A percentile compares a stretch with the other conserved stretches of the same genome.
Conservation (phyloP, 1,140 invertebrate genomes). For the Meloidogyne floridensis region DNA sequence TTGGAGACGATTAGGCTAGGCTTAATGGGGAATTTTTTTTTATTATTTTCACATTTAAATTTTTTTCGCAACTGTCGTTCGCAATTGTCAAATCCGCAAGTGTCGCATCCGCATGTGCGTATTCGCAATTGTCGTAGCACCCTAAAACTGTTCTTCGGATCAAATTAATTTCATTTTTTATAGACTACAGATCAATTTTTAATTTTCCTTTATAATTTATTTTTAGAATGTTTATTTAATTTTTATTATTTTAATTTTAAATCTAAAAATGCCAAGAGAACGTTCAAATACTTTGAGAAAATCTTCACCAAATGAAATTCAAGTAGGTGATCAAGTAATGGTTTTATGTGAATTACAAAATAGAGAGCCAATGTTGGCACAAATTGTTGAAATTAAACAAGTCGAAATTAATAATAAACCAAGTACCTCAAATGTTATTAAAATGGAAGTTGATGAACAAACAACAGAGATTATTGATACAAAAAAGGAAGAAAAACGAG, state of each 20-base stretch:
- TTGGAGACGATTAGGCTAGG: too few relatives aligned
- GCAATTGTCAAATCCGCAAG: too few relatives aligned
- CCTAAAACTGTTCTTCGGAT: too few relatives aligned
- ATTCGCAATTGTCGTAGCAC: too few relatives aligned
- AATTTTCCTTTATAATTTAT: background rate
- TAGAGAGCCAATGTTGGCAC: slow-evolving; percentile 13
- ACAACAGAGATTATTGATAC: background rate
- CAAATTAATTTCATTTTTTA: too few relatives aligned
- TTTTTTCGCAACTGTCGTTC: too few relatives aligned
- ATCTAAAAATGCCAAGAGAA: slow-evolving; percentile 23
- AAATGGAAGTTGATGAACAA: background rate
- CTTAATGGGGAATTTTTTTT: too few relatives aligned
- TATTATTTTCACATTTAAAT: too few relatives aligned
- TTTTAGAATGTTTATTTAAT: background rate
- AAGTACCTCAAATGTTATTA: background rate
- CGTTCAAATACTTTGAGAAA: slow-evolving; percentile 8
- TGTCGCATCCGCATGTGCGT: too few relatives aligned
- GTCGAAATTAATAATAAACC: background rate
- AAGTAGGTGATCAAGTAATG: slow-evolving; percentile 28
- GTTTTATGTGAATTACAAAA: slow-evolving; percentile 23
- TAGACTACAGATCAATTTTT: too few relatives aligned
- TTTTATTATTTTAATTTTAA: slow-evolving; percentile 23
- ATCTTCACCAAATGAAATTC: slow-evolving; percentile 20
- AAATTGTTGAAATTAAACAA: slow-evolving; percentile 18
- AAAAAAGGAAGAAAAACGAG: background rate